A percentile compares a stretch with the other conserved stretches of the same genome.
These are phyloP conservation scores for Oncorhynchus mykiss DNA, from an alignment of 2,113 vertebrate species.

Conservation along the genomic window DNA sequence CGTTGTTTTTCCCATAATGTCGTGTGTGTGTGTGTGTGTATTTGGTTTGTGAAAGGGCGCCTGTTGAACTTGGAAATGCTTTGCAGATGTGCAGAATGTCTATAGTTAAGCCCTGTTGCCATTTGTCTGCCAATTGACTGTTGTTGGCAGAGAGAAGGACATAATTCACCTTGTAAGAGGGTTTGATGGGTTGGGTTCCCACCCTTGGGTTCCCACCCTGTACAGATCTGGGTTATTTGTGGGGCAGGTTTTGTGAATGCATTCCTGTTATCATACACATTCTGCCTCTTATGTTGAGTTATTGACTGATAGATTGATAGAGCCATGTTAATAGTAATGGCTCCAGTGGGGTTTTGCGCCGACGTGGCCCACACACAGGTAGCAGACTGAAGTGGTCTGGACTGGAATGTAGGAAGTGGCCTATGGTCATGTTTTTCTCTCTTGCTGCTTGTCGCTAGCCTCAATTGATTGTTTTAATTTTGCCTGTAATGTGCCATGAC, in stretches of 20 bases:
- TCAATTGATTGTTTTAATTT: constrained; percentile 68
- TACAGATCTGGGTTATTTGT: not conserved
- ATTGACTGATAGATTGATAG: constrained; percentile 32
- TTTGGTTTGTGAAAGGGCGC: not conserved
- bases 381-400: constrained; percentile 26
- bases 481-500: constrained; percentile 38
- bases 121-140: constrained; percentile 43
- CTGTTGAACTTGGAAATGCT: constrained; percentile 43
- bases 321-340: constrained; percentile 16
- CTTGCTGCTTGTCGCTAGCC: constrained; percentile 55
- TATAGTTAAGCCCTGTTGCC: constrained; percentile 26
- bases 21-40: constrained; percentile 9
- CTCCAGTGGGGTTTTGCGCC: constrained; percentile 10
- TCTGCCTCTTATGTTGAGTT: constrained; percentile 22
- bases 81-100: constrained; percentile 59
- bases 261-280: constrained; percentile 2
- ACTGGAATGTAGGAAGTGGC: constrained; percentile 9
- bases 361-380: constrained; percentile 42
- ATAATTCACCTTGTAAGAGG: constrained; percentile 26
- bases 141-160: constrained; percentile 1
- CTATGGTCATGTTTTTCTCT: constrained; percentile 41
- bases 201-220: not conserved
- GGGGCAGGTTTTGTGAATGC: not conserved
- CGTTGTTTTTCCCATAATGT: constrained; percentile 26
- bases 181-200: not conserved